Base-by-base conservation (phyloP, 2,113 vertebrate species). In the Tyrannus savana region DNA sequence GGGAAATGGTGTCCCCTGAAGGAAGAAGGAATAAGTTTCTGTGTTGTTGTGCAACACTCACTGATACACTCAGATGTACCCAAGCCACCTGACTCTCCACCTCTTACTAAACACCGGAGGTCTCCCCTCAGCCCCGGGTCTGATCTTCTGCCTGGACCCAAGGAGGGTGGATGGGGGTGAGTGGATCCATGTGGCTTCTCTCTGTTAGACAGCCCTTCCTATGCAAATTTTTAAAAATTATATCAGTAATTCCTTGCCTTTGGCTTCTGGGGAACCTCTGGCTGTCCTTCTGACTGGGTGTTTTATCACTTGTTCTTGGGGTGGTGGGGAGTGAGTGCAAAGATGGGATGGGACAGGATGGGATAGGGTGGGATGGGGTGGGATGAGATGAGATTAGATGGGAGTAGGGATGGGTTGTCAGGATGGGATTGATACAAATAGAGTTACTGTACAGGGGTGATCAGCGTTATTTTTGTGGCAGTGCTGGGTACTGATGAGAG, bases 271-370 rank as follows among this genome's bases (percentile, higher is more conserved):
- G 22, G 14, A 67, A 35, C 13, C 0, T 21, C 4, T 31, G 58
- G 9, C 12, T 8, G 13, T 58, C 9, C 6, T 71, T 71, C 31
- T 15, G 69, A 56, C 10, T 42, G 52, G 7, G 10, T 50, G 11
- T 78, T 60, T 53, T 58, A 41, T 71, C 1, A 3, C 0, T 1
- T 22, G 5, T 25, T 23, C 23, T 55, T 28, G 39, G 14, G 18
- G 23, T 44, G n/a, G 15, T 0, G 1, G 24, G 33, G 10, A 68
- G 3, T 17, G 10, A 68, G 3, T 17, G 19, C 33, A 71, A 35
- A 19, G 63, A 10, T 21, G n/a, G 58, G 31, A 12, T 64, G 37
- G 60, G 37, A 49, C 4, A 8, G 22, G n/a, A 71, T 39, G 10
- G 49, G 50, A 50, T 73, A 14, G 5, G 19, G 15, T 33, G 10